Conservation (phyloP, 2,888 invertebrate species). For the Apamea crenata region DNA sequence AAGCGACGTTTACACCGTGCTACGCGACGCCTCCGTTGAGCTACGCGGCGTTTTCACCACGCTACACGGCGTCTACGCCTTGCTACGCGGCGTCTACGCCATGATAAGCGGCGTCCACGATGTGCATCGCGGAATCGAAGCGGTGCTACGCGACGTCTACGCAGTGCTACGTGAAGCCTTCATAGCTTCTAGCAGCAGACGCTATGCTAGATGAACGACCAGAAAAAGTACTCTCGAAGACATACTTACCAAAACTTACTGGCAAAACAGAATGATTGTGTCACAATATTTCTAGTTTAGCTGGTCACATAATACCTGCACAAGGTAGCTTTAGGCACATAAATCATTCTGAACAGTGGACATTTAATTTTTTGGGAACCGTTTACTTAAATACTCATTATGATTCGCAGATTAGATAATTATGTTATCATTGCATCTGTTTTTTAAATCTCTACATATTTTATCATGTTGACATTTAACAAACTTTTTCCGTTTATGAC, state of each 20-base stretch:
- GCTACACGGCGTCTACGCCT: background rate
- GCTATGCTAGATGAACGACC: background rate
- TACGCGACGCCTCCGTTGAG: background rate
- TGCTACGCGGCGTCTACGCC: background rate
- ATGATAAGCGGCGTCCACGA: background rate
- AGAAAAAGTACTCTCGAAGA: background rate
- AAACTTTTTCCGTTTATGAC: slow-evolving; percentile 10
- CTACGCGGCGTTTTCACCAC: background rate
- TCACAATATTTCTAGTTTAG: background rate
- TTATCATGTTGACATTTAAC: slow-evolving; percentile 20
- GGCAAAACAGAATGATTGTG: background rate
- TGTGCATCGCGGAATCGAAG: background rate
- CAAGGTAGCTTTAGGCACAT: background rate
- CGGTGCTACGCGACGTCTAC: background rate
- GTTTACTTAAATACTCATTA: slow-evolving; percentile 6
- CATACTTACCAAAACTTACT: background rate
- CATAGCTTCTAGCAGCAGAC: background rate
- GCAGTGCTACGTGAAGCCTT: background rate
- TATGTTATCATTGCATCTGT: background rate
- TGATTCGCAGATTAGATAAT: slow-evolving; percentile 3
- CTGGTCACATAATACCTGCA: background rate
- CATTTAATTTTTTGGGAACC: background rate
- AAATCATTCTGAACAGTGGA: background rate
- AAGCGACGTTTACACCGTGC: background rate
- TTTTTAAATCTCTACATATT: slow-evolving; percentile 15